Evolutionary conservation across 2,888 invertebrate genomes (phyloP), one percentile per base, ranked within the genome.

Genomic region (Chloroclystis v-ata): DNA sequence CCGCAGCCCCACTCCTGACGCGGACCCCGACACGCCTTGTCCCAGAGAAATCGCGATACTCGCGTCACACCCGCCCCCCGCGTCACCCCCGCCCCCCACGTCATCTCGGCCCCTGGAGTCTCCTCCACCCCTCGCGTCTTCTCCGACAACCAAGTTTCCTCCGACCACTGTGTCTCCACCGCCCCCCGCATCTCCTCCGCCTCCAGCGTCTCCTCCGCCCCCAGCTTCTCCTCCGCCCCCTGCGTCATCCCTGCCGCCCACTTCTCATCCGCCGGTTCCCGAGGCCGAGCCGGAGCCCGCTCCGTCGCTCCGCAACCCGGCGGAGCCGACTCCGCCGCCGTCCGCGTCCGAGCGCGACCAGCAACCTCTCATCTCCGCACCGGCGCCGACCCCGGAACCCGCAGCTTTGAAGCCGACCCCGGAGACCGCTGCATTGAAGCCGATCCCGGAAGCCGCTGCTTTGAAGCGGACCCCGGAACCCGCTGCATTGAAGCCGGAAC

Each of bases 51-150:
- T n/a, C n/a, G n/a, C n/a, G n/a, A n/a, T n/a, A 89, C 70, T 90
- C 91, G 54, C 90, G 91, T 85, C 90, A 30, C 90, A 7, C 71
- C 30, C 14, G 30, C 10, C 25, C 39, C 25, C 25, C 10, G 20
- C 33, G 24, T 4, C 25, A 1, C 5, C 90, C 90, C 55, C 90
- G 91, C 20, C 87, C 85, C 47, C 20, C n/a, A 32, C 60, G 48
- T 51, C 68, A n/a, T 72, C 74, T 66, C 60, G 43, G 56, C 57
- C 39, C n/a, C n/a, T n/a, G n/a, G n/a, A n/a, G n/a, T n/a, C n/a
- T n/a, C n/a, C n/a, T n/a, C n/a, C n/a, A n/a, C n/a, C n/a, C n/a
- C n/a, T n/a, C 35, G 69, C 37, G n/a, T 20, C 35, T 29, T 32
- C 43, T 9, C 47, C 43, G 20, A 20, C 35, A 11, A 1, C 9